phyloP scores from a whole-genome alignment of 2,888 invertebrate species.

The Drosophila acutilabella region DNA sequence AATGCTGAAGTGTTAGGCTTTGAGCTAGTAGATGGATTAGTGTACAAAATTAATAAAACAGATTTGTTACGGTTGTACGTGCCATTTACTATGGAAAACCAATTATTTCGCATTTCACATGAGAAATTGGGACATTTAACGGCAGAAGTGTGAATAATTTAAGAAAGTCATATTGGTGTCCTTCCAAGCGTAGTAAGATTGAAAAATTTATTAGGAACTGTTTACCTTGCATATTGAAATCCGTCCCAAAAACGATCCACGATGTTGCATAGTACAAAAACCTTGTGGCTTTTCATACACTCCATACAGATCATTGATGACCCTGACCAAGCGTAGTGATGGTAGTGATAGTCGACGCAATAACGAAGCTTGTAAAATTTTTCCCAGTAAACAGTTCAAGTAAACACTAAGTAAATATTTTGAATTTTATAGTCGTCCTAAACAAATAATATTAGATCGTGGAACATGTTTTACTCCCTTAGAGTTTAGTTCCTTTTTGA shows the following conservation, averaged over 20 bases:
- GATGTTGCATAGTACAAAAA: not conserved
- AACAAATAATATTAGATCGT: slow-evolving; percentile 17
- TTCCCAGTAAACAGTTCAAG: slow-evolving; percentile 10
- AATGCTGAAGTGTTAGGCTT: not conserved
- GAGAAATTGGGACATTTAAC: slow-evolving; percentile 1
- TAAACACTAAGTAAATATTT: slow-evolving; percentile 5
- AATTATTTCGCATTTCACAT: not conserved
- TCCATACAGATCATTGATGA: slow-evolving; percentile 5
- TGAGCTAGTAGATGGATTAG: not conserved
- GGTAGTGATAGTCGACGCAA: slow-evolving; percentile 8
- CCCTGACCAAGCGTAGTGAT: not conserved
- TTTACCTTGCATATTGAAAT: not conserved
- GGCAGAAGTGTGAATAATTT: not conserved
- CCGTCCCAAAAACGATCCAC: not conserved
- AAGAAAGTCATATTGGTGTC: not conserved
- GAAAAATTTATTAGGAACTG: not conserved
- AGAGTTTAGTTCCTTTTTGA: slow-evolving; percentile 10
- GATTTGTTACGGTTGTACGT: not conserved
- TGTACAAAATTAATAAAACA: not conserved
- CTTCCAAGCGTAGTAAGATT: not conserved
- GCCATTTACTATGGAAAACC: not conserved
- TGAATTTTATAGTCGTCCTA: slow-evolving; percentile 13
- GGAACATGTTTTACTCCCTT: slow-evolving; percentile 21
- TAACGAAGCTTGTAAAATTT: slow-evolving; percentile 11
- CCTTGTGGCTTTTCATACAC: slow-evolving; percentile 3